A percentile compares a stretch with the other conserved stretches of the same genome.
Evolutionary conservation across 2,113 vertebrate species (phyloP).

Genomic region (Serinus canaria): DNA sequence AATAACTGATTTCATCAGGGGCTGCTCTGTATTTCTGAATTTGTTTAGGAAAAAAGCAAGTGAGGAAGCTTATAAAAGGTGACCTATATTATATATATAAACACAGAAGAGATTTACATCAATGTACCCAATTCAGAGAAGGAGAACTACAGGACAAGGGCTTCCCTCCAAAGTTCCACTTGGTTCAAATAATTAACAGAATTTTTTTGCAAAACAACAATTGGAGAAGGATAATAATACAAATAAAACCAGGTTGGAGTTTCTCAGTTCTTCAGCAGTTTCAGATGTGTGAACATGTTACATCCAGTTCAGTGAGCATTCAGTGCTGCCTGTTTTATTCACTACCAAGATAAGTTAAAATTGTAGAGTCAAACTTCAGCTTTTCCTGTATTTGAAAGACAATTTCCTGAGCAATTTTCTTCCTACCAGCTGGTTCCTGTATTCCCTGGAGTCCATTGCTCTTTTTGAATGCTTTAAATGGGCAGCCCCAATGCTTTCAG

Average conservation of each 20-base stretch:
- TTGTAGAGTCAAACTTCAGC: background rate
- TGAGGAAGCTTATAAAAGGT: background rate
- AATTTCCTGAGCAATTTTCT: background rate
- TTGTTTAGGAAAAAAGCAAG: background rate
- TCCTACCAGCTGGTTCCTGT: background rate
- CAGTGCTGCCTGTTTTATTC: background rate
- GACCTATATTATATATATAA: background rate
- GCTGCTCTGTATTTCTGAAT: background rate
- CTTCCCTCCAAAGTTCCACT: background rate
- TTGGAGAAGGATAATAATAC: background rate
- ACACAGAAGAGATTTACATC: background rate
- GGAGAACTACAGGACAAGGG: background rate
- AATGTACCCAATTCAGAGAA: background rate
- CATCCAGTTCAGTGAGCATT: background rate
- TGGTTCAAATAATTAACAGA: background rate
- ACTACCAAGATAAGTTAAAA: background rate
- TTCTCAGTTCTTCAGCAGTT: background rate
- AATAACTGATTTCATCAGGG: background rate
- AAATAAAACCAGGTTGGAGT: background rate
- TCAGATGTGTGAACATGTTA: background rate
- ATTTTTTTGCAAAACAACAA: background rate
- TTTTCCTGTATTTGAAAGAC: background rate
- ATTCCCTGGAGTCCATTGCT: background rate
- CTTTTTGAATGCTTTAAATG: background rate
- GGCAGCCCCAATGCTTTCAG: background rate